These are phyloP conservation scores for Mellilla xanthometata DNA, from an alignment of 2,888 invertebrate species.

Conservation along the genomic window DNA sequence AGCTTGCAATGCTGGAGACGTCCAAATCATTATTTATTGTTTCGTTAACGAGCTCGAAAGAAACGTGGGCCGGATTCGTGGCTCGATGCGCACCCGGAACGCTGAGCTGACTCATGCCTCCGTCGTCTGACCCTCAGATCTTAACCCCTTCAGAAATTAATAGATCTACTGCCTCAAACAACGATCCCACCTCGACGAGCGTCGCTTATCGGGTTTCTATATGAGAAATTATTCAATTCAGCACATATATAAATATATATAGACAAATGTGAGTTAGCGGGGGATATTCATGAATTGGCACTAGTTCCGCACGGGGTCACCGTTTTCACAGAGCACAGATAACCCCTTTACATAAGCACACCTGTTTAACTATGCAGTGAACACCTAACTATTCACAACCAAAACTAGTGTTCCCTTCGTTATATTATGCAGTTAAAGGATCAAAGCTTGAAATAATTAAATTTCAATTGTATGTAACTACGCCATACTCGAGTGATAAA, in stretches of 20 bases:
- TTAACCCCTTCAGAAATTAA: slow-evolving; percentile 34
- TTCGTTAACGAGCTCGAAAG: slow-evolving; percentile 73
- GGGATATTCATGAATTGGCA: slow-evolving; percentile 13
- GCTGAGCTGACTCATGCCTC: slow-evolving; percentile 44
- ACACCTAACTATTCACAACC: slow-evolving; percentile 4
- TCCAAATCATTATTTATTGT: slow-evolving; percentile 77
- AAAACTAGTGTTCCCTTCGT: slow-evolving; percentile 5
- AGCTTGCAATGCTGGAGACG: slow-evolving; percentile 58
- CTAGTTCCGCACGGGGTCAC: slow-evolving; percentile 6
- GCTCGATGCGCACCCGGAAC: slow-evolving; percentile 44
- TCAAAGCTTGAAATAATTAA: neutral
- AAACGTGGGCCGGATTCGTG: slow-evolving; percentile 54
- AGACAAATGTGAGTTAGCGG: slow-evolving; percentile 1
- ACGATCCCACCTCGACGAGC: slow-evolving; percentile 1
- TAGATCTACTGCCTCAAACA: slow-evolving; percentile 8
- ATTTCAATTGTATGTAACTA: neutral
- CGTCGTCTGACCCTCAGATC: slow-evolving; percentile 41
- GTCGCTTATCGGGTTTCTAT: slow-evolving; percentile 10
- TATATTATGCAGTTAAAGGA: neutral
- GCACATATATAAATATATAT: too few species aligned
- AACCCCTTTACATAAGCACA: slow-evolving; percentile 18
- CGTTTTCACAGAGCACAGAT: slow-evolving; percentile 13
- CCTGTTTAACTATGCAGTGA: slow-evolving; percentile 16
- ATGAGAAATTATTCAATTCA: slow-evolving; percentile 17
- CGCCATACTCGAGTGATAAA: slow-evolving; percentile 2